Evolutionary conservation across 2,888 invertebrate genomes (phyloP).

Genomic region (Mesoligia furuncula): DNA sequence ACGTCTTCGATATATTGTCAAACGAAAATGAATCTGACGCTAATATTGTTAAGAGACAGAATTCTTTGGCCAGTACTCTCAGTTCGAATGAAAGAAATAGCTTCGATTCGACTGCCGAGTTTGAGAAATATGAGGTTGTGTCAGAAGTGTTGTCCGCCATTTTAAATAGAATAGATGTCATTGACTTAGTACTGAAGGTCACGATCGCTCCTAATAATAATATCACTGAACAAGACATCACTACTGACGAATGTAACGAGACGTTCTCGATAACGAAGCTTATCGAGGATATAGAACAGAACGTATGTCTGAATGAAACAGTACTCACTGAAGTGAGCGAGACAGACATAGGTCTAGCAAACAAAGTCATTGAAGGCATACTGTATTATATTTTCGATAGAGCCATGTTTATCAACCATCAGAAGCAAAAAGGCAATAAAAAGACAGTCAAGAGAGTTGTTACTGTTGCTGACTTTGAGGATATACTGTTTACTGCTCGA

Average conservation of each 20-base stretch:
- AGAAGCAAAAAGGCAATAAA: conserved; percentile 70
- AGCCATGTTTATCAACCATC: conserved; percentile 70
- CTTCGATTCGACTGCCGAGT: conserved; percentile 84
- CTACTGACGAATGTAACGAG: conserved; percentile 52
- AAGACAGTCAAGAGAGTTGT: conserved; percentile 75
- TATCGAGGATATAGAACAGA: conserved; percentile 78
- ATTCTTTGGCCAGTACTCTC: conserved; percentile 69
- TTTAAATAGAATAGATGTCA: conserved; percentile 75
- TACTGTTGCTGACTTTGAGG: conserved; percentile 84
- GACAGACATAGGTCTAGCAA: conserved; percentile 66
- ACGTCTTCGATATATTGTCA: conserved; percentile 54
- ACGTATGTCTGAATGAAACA: conserved; percentile 74
- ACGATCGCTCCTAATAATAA: conserved; percentile 5
- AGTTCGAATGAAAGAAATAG: conserved; percentile 77
- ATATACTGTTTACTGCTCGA: conserved; percentile 81
- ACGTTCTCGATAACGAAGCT: conserved; percentile 82
- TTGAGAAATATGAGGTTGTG: conserved; percentile 83
- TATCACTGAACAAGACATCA: not conserved
- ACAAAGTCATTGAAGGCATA: conserved; percentile 81
- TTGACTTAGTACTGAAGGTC: conserved; percentile 23
- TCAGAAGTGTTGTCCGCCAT: conserved; percentile 78
- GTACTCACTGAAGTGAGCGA: conserved; percentile 77
- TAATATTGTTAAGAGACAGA: conserved; percentile 63
- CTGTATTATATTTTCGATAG: conserved; percentile 81
- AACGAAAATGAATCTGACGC: conserved; percentile 45